Base-by-base conservation (phyloP, 2,113 vertebrate species). In the Passer domesticus region DNA sequence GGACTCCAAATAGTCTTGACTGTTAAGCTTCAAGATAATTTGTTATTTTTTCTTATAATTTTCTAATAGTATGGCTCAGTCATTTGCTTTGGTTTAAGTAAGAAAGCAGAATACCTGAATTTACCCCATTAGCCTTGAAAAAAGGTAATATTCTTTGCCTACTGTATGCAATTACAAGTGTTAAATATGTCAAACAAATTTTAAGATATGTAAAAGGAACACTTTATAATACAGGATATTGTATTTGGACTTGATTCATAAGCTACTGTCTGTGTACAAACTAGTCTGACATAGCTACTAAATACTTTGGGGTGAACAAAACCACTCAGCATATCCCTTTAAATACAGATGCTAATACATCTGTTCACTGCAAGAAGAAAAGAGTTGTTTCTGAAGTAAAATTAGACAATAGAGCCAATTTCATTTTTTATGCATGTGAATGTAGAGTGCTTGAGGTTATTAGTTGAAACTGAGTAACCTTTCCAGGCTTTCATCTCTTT, bases 381-480 rank as follows among this genome's bases (percentile, higher is more conserved):
- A 95, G 97, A 96, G 93, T 96, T 97, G 95, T 97, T 98, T 97
- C 97, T 97, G 95, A 95, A 96, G 97, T 97, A 95, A 97, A 96
- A 97, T 96, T 98, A 98, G 98, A 99, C 98, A 99, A 99, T 98
- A 97, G 98, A 97, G 82, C 96, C 97, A 96, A 97, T 98, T 98
- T 98, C 97, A 98, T 98, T 98, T 94, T 97, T 98, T 97, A 98
- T 98, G 98, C 97, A 98, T 98, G 97, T 97, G 98, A 98, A 97
- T 95, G 85, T 97, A 96, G 96, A 98, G 98, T 97, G 98, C 98
- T 97, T 97, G 98, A 98, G 98, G 98, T 98, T 99, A 98, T 99
- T 98, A 98, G 98, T 98, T 98, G 98, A 98, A 99, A 99, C 98
- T 98, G 98, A 98, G 98, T 99, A 99, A 99, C 99, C 99, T 99